A percentile compares a stretch with the other conserved stretches of the same genome.
Conservation (phyloP, 1,140 invertebrate species). For the Lamellibrachia luymesi region DNA sequence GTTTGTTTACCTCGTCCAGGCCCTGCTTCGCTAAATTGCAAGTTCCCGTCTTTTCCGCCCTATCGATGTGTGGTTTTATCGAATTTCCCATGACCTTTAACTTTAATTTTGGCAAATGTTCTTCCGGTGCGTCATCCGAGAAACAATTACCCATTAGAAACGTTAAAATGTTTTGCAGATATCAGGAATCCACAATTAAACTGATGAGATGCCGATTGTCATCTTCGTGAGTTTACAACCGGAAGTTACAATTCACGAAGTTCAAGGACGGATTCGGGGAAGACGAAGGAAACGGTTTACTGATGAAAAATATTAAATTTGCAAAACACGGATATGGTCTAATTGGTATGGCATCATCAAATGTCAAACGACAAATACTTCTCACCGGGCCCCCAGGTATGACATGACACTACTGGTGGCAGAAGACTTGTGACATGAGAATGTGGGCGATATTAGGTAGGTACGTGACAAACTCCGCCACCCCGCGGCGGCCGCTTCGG, state of each 20-base stretch:
- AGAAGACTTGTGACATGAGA: not conserved
- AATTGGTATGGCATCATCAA: not conserved
- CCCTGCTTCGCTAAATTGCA: constrained; percentile 80
- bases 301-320: not conserved
- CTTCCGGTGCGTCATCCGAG: not conserved
- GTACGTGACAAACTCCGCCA: too few relatives aligned
- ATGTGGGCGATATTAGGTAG: constrained; percentile 11
- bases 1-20: constrained; percentile 65
- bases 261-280: not conserved
- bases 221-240: not conserved
- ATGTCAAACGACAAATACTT: constrained; percentile 2
- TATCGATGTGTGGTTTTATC: constrained; percentile 87
- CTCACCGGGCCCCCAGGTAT: constrained; percentile 12
- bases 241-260: not conserved
- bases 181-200: not conserved
- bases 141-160: not conserved
- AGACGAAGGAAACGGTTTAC: not conserved
- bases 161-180: not conserved
- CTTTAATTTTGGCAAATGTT: not conserved
- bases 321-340: not conserved
- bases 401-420: not conserved
- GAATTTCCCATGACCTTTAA: constrained; percentile 76
- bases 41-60: constrained; percentile 89
- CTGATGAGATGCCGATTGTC: not conserved
- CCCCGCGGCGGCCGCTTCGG: too few relatives aligned